A percentile compares a stretch with the other conserved stretches of the same genome.
Evolutionary conservation across 1,140 invertebrate species (phyloP).

Genomic region (Proales similis): DNA sequence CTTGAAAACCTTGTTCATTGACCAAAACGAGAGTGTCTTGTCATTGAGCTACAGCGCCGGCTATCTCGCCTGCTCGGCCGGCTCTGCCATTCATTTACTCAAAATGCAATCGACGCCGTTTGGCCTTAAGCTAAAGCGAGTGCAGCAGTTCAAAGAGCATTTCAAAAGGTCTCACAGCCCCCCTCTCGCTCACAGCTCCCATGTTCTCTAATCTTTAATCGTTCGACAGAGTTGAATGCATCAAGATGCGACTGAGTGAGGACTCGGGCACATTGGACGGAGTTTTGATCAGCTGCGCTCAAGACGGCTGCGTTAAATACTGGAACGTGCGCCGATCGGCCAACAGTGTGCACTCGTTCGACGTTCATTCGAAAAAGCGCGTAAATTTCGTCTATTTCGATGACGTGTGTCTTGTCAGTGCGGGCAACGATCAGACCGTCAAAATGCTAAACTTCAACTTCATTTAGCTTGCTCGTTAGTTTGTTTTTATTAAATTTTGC

Average conservation of each 20-base stretch:
- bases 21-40: slow-evolving; percentile 67
- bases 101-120: too few relatives aligned
- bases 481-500: too few relatives aligned
- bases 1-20: slow-evolving; percentile 80
- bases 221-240: slow-evolving; percentile 43
- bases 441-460: slow-evolving; percentile 46
- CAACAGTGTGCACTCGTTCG: slow-evolving; percentile 44
- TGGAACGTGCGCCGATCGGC: slow-evolving; percentile 44
- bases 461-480: too few relatives aligned
- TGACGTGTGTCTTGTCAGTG: slow-evolving; percentile 44
- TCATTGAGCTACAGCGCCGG: slow-evolving; percentile 93
- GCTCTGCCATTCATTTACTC: slow-evolving; percentile 43
- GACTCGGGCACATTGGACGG: slow-evolving; percentile 41
- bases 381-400: slow-evolving; percentile 45
- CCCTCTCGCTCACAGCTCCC: too few relatives aligned
- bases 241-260: slow-evolving; percentile 42
- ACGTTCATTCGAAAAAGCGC: slow-evolving; percentile 40
- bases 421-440: slow-evolving; percentile 42
- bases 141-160: slow-evolving; percentile 43
- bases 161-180: slow-evolving; percentile 44
- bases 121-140: slow-evolving; percentile 39
- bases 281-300: slow-evolving; percentile 43
- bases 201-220: neutral
- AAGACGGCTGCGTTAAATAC: slow-evolving; percentile 46
- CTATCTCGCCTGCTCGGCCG: slow-evolving; percentile 63